These are phyloP conservation scores for Ormia ochracea DNA, from an alignment of 2,888 invertebrate species.

Conservation along the genomic window DNA sequence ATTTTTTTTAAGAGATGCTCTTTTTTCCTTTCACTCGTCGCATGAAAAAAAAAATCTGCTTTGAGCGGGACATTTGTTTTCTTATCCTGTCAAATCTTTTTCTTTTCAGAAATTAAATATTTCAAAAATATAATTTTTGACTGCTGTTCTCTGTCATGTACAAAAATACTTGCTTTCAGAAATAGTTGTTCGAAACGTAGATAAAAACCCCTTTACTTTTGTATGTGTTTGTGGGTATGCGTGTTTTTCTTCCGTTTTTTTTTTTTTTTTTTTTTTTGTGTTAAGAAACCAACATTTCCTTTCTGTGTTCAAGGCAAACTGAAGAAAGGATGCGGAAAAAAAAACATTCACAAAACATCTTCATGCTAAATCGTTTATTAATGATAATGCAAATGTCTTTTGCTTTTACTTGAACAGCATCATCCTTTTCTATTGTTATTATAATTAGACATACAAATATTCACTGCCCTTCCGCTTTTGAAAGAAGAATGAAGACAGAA, in stretches of 20 bases:
- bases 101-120: conserved; percentile 8
- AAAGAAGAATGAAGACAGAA: neutral
- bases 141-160: conserved; percentile 46
- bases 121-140: conserved; percentile 10
- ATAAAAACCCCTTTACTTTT: conserved; percentile 32
- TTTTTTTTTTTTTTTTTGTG: neutral
- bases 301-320: conserved; percentile 28
- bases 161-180: conserved; percentile 27
- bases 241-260: too few relatives aligned
- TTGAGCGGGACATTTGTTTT: conserved; percentile 56
- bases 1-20: conserved; percentile 33
- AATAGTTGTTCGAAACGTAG: conserved; percentile 14
- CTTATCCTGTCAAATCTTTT: conserved; percentile 55
- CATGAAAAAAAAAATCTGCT: neutral
- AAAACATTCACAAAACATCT: conserved; percentile 40
- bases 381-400: conserved; percentile 62
- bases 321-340: conserved; percentile 36
- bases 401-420: neutral
- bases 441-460: conserved; percentile 66
- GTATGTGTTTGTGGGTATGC: neutral
- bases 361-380: conserved; percentile 46
- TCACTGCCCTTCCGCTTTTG: conserved; percentile 34
- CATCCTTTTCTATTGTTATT: conserved; percentile 64
- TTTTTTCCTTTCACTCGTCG: conserved; percentile 35
- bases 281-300: conserved; percentile 39